phyloP scores from a whole-genome alignment of 1,140 invertebrate species.

The Globodera rostochiensis region DNA sequence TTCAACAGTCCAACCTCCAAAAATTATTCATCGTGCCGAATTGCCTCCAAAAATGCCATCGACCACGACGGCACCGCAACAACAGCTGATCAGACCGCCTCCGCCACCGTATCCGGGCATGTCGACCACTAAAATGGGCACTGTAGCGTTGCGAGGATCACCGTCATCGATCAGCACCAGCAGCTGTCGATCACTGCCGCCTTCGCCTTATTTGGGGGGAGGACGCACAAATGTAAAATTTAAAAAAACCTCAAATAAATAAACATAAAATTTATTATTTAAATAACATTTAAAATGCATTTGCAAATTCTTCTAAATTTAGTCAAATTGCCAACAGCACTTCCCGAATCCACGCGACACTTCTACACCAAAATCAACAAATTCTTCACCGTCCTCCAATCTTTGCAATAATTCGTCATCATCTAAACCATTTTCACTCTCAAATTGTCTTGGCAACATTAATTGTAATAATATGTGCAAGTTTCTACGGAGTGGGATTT shows the following conservation, averaged over 20 bases:
- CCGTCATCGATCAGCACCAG: not conserved
- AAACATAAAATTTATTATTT: not conserved
- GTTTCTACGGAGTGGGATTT: not conserved
- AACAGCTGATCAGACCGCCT: constrained; percentile 21
- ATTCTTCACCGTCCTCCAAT: not conserved
- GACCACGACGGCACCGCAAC: constrained; percentile 5
- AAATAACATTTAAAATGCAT: not conserved
- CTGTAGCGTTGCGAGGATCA: not conserved
- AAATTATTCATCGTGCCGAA: constrained; percentile 8
- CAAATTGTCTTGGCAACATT: not conserved
- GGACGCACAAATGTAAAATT: constrained; percentile 4
- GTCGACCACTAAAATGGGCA: not conserved
- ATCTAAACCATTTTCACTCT: not conserved
- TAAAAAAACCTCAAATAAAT: not conserved
- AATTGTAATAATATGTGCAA: not conserved
- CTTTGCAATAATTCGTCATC: not conserved
- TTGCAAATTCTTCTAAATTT: not conserved
- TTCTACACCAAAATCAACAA: constrained; percentile 33
- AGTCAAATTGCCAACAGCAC: not conserved
- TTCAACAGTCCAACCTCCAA: not conserved
- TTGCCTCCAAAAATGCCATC: not conserved
- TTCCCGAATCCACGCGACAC: constrained; percentile 27
- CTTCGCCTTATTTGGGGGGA: constrained; percentile 5
- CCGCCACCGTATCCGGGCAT: constrained; percentile 36
- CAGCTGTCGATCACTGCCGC: not conserved